These are phyloP conservation scores for Corythornis cristatus DNA, from an alignment of 2,113 vertebrate species.

Conservation along the genomic window DNA sequence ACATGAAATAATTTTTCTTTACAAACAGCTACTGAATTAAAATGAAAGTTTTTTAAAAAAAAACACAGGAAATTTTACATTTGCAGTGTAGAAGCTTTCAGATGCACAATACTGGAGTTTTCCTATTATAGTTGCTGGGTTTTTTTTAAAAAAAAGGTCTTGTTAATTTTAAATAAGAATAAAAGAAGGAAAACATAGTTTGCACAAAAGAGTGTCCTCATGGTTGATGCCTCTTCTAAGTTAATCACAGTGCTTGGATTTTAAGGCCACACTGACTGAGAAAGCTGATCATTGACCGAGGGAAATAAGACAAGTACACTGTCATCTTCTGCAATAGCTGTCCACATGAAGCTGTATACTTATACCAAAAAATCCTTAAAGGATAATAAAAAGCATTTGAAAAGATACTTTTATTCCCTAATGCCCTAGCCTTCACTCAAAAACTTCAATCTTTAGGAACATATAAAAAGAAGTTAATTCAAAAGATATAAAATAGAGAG, in stretches of 20 bases:
- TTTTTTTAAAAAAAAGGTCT: background rate
- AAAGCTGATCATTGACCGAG: background rate
- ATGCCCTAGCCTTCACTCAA: background rate
- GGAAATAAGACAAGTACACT: background rate
- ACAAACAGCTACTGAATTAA: background rate
- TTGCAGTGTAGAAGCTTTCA: background rate
- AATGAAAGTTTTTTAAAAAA: background rate
- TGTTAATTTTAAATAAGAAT: background rate
- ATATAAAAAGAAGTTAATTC: background rate
- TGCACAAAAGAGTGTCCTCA: background rate
- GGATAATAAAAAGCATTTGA: background rate
- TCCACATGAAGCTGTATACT: background rate
- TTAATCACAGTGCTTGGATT: background rate
- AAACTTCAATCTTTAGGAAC: background rate
- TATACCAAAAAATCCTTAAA: background rate
- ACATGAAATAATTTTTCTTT: background rate
- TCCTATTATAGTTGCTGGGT: background rate
- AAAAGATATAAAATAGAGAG: background rate
- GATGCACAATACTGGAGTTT: background rate
- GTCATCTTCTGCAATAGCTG: background rate
- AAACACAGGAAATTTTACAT: background rate
- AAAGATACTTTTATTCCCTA: background rate
- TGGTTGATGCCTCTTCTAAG: background rate
- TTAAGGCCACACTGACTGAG: background rate
- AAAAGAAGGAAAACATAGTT: background rate